A percentile compares a stretch with the other conserved stretches of the same genome.
These are phyloP conservation scores for Diabrotica undecimpunctata DNA, from an alignment of 1,140 invertebrate species.

Conservation along the genomic window DNA sequence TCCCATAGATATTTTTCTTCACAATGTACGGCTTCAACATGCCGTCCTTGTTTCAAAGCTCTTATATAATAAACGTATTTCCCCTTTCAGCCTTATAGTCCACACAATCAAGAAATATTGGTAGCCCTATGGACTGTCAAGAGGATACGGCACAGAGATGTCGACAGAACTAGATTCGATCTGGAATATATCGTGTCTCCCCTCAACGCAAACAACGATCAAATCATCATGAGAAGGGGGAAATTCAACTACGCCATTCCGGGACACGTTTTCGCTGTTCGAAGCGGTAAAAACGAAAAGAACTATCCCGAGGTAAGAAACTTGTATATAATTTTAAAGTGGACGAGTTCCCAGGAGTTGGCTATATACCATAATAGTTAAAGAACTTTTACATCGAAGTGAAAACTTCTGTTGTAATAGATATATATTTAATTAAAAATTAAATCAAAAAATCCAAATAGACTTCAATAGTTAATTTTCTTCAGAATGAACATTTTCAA, in stretches of 20 bases:
- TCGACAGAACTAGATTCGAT: conserved; percentile 54
- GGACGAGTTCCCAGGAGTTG: too few relatives aligned
- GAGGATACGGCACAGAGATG: conserved; percentile 57
- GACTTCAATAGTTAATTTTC: too few relatives aligned
- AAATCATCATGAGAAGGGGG: conserved; percentile 28
- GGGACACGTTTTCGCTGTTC: conserved; percentile 42
- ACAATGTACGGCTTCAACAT: too few relatives aligned
- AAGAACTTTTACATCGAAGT: too few relatives aligned
- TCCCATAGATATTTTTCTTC: too few relatives aligned
- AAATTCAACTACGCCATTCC: conserved; percentile 41
- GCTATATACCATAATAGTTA: too few relatives aligned
- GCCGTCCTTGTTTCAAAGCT: too few relatives aligned
- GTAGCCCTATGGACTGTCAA: conserved; percentile 62
- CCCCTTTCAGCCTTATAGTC: conserved; percentile 24
- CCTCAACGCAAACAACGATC: conserved; percentile 34
- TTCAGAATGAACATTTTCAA: too few relatives aligned
- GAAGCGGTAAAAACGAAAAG: conserved; percentile 17
- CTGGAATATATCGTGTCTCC: conserved; percentile 61
- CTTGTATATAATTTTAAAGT: too few relatives aligned
- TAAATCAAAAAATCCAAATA: too few relatives aligned
- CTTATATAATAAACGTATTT: too few relatives aligned
- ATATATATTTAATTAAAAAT: background rate
- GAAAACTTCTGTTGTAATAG: too few relatives aligned
- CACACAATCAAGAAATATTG: conserved; percentile 47
- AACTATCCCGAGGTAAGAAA: background rate